Evolutionary conservation across 2,888 invertebrate species (phyloP).

Genomic region (Drosophila multiciliata): DNA sequence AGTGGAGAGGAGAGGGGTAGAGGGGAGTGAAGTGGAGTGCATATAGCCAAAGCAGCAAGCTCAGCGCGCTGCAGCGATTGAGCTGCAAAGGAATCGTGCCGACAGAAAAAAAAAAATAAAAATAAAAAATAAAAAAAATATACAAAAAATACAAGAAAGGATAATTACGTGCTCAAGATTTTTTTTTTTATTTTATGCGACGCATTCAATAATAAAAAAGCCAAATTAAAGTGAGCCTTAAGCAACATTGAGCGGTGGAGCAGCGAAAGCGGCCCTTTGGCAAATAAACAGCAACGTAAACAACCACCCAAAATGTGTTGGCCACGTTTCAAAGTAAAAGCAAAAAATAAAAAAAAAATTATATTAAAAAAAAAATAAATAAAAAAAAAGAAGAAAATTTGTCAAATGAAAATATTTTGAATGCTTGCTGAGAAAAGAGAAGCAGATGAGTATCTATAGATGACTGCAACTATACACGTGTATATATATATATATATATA

Average conservation of each 20-base stretch:
- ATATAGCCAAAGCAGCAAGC: constrained; percentile 38
- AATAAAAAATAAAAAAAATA: constrained; percentile 2
- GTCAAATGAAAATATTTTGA: constrained; percentile 79
- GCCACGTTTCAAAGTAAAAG: constrained; percentile 25
- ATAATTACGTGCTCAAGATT: constrained; percentile 79
- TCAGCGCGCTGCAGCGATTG: constrained; percentile 23
- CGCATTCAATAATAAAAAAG: constrained; percentile 46
- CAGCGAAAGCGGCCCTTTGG: constrained; percentile 52
- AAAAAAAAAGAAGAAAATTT: constrained; percentile 43
- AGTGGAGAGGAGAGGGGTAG: too few species aligned
- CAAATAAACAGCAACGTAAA: constrained; percentile 69
- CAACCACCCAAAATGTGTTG: constrained; percentile 51
- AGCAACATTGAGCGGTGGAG: not conserved
- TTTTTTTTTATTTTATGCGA: constrained; percentile 49
- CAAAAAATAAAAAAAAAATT: constrained; percentile 1
- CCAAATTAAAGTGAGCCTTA: constrained; percentile 69
- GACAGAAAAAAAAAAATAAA: constrained; percentile 9
- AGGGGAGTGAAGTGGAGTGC: constrained; percentile 27
- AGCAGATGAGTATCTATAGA: constrained; percentile 25
- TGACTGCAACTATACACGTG: not conserved
- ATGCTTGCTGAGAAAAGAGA: constrained; percentile 38
- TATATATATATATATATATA: constrained; percentile 34
- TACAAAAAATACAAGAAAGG: constrained; percentile 56
- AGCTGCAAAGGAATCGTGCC: constrained; percentile 44
- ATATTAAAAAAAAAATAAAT: not conserved